A percentile compares a stretch with the other conserved stretches of the same genome.
These are phyloP conservation scores for Drosophila pseudotakahashii DNA, from an alignment of 2,888 invertebrate species.

Conservation along the genomic window DNA sequence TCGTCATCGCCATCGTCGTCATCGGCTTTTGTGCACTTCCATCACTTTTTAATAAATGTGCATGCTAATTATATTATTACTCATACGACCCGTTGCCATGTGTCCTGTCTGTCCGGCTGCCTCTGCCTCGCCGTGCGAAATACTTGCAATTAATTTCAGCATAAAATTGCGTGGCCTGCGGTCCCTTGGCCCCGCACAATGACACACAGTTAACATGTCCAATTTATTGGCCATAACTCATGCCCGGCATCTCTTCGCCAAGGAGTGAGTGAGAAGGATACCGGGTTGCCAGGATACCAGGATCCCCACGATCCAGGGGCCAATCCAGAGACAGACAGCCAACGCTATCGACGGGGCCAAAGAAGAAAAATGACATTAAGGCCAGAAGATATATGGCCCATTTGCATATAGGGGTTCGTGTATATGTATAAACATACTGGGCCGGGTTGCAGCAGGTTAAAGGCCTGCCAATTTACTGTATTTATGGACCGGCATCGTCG, in stretches of 20 bases:
- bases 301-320: not conserved
- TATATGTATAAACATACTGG: conserved; percentile 19
- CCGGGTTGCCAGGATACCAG: not conserved
- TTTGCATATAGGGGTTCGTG: conserved; percentile 58
- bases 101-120: conserved; percentile 12
- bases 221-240: conserved; percentile 80
- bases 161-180: conserved; percentile 73
- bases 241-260: conserved; percentile 44
- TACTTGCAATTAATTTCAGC: conserved; percentile 73
- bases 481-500: conserved; percentile 46
- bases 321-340: conserved; percentile 24
- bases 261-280: conserved; percentile 28
- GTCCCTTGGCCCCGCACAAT: conserved; percentile 51
- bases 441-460: conserved; percentile 47
- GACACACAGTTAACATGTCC: conserved; percentile 78
- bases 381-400: conserved; percentile 66
- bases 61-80: conserved; percentile 78
- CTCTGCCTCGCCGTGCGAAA: conserved; percentile 47
- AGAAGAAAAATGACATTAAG: conserved; percentile 76
- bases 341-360: conserved; percentile 60
- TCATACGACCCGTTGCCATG: conserved; percentile 63
- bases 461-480: conserved; percentile 66
- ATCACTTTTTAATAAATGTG: conserved; percentile 76
- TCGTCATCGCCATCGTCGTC: conserved; percentile 22
- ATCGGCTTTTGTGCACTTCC: conserved; percentile 63